Conservation (phyloP, 2,113 vertebrate species). For the Hirundichthys speculiger region DNA sequence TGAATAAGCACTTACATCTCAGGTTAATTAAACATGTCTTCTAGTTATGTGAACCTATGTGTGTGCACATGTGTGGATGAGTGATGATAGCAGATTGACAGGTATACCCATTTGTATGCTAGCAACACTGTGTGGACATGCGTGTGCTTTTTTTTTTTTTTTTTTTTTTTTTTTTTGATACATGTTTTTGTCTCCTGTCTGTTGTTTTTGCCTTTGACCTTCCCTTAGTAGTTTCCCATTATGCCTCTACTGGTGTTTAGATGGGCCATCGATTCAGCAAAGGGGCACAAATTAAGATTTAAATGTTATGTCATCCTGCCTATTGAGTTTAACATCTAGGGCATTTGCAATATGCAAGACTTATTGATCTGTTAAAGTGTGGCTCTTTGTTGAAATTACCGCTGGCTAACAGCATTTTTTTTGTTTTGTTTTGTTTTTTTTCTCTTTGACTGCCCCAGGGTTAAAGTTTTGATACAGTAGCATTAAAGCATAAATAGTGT, state of each 20-base stretch:
- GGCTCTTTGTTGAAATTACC: conserved; percentile 72
- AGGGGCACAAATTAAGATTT: conserved; percentile 85
- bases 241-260: conserved; percentile 71
- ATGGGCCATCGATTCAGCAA: conserved; percentile 78
- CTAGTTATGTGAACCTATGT: conserved; percentile 14
- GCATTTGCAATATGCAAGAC: conserved; percentile 85
- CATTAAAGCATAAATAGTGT: conserved; percentile 27
- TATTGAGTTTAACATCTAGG: conserved; percentile 83
- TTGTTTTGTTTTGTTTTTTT: conserved; percentile 36
- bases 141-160: conserved; percentile 22
- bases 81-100: conserved; percentile 6
- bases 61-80: too few relatives aligned
- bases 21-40: conserved; percentile 71
- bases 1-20: conserved; percentile 56
- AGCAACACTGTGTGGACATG: neutral
- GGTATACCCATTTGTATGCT: neutral
- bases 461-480: conserved; percentile 30
- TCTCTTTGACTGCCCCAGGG: conserved; percentile 30
- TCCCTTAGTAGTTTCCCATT: conserved; percentile 73
- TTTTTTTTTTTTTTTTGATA: too few relatives aligned
- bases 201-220: conserved; percentile 70
- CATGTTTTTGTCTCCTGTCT: conserved; percentile 21
- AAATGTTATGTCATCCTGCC: conserved; percentile 79
- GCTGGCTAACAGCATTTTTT: conserved; percentile 57
- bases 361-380: conserved; percentile 78